Base-by-base conservation (phyloP, 2,888 invertebrate species). In the Pseudoips prasinana region DNA sequence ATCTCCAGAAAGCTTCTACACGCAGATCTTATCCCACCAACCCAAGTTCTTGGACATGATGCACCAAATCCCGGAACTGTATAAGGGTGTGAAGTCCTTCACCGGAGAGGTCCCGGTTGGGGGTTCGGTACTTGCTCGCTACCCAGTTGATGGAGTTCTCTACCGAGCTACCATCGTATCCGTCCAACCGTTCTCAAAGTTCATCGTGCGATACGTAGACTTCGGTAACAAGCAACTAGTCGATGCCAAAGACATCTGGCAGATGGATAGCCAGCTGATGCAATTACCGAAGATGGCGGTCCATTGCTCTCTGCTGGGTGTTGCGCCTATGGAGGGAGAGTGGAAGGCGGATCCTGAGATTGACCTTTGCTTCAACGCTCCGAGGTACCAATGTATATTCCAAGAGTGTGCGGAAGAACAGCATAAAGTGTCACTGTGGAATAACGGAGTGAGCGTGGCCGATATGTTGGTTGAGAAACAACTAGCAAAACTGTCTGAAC, bases 191-290 rank as follows among this genome's bases (percentile, higher is more conserved):
- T 74, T 87, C 23, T 88, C 90, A 1, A 91, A 91, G 52, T 92
- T 91, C 67, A 90, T 92, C 35, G 93, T 95, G 0, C 89, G 91
- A 11, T 95, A 93, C 61, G 90, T 95, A 0, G 95, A 95, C 73
- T 94, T 93, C 55, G 95, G 95, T 1, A 95, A 94, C 59, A 90
- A 90, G 34, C 91, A 92, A 22, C 79, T 90, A 0, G 92, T 94
- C 0, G 90, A 91, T 25, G 82, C 86, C 0, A 88, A 81, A 39
- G 92, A 93, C 53, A 91, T 95, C 10, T 95, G 93, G 91, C 91
- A 91, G 29, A 81, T 94, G 38, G 94, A 95, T 52, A 89, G 85
- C 26, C 90, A 91, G 39, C 90, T 94, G 41, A 88, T 92, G 71
- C 84, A 86, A 2, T 68, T 94, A 9, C 94, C 95, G 0, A 91